Evolutionary conservation across 2,797 vertebrate genomes (phyloP).

Genomic region (Smutsia temminckii): DNA sequence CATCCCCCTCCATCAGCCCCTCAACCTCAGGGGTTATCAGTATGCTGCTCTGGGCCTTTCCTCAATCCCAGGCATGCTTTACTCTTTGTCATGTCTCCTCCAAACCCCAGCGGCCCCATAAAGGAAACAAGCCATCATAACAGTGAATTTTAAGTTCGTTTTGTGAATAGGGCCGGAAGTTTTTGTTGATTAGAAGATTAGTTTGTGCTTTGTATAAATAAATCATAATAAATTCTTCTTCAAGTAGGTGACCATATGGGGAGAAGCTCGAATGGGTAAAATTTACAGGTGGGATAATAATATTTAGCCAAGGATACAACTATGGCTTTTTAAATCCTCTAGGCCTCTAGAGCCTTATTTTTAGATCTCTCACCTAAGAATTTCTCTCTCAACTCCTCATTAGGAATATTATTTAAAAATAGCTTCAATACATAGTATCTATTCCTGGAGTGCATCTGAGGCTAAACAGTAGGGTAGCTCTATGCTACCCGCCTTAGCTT

Average conservation of each 20-base stretch:
- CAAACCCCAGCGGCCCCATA: conserved; percentile 39
- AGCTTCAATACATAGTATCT: background rate
- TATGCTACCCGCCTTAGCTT: background rate
- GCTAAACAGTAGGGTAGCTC: background rate
- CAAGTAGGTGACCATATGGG: background rate
- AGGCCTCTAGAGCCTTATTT: conserved; percentile 1
- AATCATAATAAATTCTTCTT: conserved; percentile 66
- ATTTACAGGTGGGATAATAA: conserved; percentile 39
- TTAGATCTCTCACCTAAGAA: conserved; percentile 34
- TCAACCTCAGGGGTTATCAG: conserved; percentile 33
- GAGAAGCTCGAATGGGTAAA: conserved; percentile 27
- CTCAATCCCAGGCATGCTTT: background rate
- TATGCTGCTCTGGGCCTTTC: background rate
- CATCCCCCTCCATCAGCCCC: background rate
- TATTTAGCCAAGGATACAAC: background rate
- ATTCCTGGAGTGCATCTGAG: conserved; percentile 1
- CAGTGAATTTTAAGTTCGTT: conserved; percentile 49
- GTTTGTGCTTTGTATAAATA: conserved; percentile 64
- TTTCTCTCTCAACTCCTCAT: conserved; percentile 16
- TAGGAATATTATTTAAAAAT: conserved; percentile 20
- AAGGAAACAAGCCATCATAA: conserved; percentile 51
- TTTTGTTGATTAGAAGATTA: conserved; percentile 73
- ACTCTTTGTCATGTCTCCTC: background rate
- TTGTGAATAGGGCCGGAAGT: conserved; percentile 47
- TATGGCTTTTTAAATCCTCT: conserved; percentile 36